A percentile compares a stretch with the other conserved stretches of the same genome.
phyloP scores from a whole-genome alignment of 2,797 vertebrate genomes.

The Hylomyscus alleni region DNA sequence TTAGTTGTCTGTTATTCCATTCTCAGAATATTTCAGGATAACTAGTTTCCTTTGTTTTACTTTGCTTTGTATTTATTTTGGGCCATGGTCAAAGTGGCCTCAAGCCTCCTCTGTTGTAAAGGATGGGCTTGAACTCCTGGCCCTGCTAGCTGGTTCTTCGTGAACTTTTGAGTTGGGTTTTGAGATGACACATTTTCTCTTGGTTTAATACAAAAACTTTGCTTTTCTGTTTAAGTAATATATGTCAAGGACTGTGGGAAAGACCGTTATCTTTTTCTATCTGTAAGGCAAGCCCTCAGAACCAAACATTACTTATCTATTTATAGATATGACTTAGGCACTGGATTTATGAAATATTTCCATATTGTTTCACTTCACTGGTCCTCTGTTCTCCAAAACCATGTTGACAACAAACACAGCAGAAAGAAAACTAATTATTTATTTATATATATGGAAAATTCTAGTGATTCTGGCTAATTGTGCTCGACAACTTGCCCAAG shows the following conservation, averaged over 20 bases:
- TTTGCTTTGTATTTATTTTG: background rate
- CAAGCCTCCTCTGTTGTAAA: background rate
- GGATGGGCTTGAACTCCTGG: background rate
- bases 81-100: background rate
- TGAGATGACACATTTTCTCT: background rate
- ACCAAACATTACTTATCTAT: background rate
- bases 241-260: background rate
- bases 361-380: background rate
- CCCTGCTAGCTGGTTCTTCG: background rate
- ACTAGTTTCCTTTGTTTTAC: background rate
- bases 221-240: background rate
- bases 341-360: background rate
- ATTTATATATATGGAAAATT: background rate
- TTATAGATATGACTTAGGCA: background rate
- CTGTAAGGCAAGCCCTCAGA: background rate
- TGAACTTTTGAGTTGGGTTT: background rate
- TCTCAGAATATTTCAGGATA: background rate
- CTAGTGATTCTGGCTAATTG: too few relatives aligned
- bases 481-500: background rate
- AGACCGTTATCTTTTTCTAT: background rate
- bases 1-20: background rate
- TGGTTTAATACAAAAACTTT: conserved; percentile 26
- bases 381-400: conserved; percentile 25
- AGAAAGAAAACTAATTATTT: background rate
- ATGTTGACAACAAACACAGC: background rate